phyloP scores from a whole-genome alignment of 2,888 invertebrate species.

The Phyllotreta cruciferae region DNA sequence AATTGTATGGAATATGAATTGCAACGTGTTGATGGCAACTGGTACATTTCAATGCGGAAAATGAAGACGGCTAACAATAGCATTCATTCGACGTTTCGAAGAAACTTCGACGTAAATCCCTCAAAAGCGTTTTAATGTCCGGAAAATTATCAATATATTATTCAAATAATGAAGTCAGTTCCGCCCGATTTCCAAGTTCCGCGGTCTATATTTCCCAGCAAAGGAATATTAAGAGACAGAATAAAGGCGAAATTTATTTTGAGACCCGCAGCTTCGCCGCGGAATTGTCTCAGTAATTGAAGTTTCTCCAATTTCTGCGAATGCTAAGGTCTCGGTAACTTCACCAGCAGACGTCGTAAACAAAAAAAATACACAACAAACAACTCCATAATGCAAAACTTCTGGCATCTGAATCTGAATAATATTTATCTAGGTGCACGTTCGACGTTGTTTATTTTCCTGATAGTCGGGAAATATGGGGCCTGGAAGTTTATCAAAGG shows the following conservation, averaged over 20 bases:
- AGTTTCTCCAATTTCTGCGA: slow-evolving; percentile 41
- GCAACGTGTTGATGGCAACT: too few species aligned
- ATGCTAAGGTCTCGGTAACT: slow-evolving; percentile 41
- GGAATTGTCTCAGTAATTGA: slow-evolving; percentile 45
- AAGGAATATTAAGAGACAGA: slow-evolving; percentile 32
- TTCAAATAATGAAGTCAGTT: slow-evolving; percentile 25
- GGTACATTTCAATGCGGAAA: too few species aligned
- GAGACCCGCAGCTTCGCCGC: slow-evolving; percentile 32
- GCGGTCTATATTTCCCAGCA: slow-evolving; percentile 23
- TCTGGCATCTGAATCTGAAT: slow-evolving; percentile 37
- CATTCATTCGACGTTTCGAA: neutral
- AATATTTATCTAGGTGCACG: slow-evolving; percentile 38
- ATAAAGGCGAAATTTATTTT: slow-evolving; percentile 39
- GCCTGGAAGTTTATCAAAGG: slow-evolving; percentile 35
- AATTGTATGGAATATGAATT: too few species aligned
- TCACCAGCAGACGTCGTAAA: slow-evolving; percentile 39
- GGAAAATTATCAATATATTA: slow-evolving; percentile 29
- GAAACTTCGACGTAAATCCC: slow-evolving; percentile 4
- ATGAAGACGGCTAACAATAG: neutral
- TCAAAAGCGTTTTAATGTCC: slow-evolving; percentile 14
- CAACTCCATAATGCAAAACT: slow-evolving; percentile 43
- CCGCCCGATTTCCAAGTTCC: slow-evolving; percentile 22
- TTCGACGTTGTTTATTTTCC: slow-evolving; percentile 32
- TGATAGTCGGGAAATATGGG: slow-evolving; percentile 28
- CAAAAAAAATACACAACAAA: slow-evolving; percentile 44